A percentile compares a stretch with the other conserved stretches of the same genome.
Conservation (phyloP, 2,888 invertebrate species). For the Helobdella robusta region DNA sequence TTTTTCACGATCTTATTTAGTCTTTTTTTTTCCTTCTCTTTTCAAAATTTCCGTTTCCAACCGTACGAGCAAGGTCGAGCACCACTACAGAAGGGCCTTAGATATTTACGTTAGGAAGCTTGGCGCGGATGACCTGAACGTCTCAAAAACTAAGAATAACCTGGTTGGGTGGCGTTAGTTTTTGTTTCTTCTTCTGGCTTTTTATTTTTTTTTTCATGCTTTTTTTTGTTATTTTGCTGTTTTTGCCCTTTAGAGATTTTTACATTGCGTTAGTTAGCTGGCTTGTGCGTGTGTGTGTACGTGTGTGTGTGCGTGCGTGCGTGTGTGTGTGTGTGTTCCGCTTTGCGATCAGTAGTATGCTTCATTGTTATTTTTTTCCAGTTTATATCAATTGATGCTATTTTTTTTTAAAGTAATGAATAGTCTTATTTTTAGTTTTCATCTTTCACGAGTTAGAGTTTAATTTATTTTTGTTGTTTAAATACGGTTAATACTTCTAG, state of each 20-base stretch:
- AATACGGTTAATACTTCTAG: too few relatives aligned
- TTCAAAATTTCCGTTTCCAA: background rate
- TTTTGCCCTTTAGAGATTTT: background rate
- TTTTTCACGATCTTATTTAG: background rate
- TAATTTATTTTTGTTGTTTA: too few relatives aligned
- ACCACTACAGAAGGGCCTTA: conserved; percentile 89
- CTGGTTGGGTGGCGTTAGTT: conserved; percentile 53
- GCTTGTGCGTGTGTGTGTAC: too few relatives aligned
- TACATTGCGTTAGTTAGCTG: background rate
- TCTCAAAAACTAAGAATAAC: conserved; percentile 97
- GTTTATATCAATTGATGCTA: too few relatives aligned
- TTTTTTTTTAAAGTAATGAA: too few relatives aligned
- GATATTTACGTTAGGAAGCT: conserved; percentile 94
- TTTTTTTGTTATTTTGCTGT: background rate
- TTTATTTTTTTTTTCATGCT: background rate
- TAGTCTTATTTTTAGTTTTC: too few relatives aligned
- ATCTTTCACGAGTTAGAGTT: too few relatives aligned
- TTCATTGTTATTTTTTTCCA: too few relatives aligned
- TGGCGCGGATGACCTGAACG: conserved; percentile 80
- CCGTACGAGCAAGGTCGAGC: conserved; percentile 46
- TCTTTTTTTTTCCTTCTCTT: background rate
- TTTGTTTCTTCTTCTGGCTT: background rate
- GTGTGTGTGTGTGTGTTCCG: too few relatives aligned
- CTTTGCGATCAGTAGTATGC: too few relatives aligned
- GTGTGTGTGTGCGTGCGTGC: too few relatives aligned